Evolutionary conservation across 2,797 vertebrate genomes (phyloP).

Genomic region (Chelmon rostratus): DNA sequence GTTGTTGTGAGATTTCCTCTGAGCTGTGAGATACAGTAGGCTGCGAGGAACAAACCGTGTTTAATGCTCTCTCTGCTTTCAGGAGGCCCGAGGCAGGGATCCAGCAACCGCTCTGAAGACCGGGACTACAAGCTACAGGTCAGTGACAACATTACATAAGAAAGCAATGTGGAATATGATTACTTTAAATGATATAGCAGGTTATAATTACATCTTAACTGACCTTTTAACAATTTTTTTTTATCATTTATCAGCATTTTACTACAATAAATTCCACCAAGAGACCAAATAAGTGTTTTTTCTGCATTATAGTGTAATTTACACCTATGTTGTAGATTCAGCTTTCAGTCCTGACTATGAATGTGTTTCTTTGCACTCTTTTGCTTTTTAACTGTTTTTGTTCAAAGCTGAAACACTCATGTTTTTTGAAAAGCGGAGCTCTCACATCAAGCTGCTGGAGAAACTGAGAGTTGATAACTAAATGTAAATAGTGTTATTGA

Average conservation of each 20-base stretch:
- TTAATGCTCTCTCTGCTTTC: slow-evolving; percentile 78
- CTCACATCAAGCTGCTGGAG: not conserved
- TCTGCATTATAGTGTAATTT: not conserved
- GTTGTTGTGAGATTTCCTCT: slow-evolving; percentile 83
- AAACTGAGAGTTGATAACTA: not conserved
- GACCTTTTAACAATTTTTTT: not conserved
- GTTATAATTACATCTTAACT: slow-evolving; percentile 6
- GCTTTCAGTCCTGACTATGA: not conserved
- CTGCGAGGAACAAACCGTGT: slow-evolving; percentile 60
- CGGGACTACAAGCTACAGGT: slow-evolving; percentile 77
- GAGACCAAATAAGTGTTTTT: not conserved
- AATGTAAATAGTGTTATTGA: slow-evolving; percentile 18
- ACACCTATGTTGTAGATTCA: not conserved
- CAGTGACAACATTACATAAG: slow-evolving; percentile 48
- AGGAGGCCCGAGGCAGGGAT: slow-evolving; percentile 76
- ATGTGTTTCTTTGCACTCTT: slow-evolving; percentile 1
- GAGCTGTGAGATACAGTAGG: slow-evolving; percentile 67
- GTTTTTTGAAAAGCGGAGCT: slow-evolving; percentile 2
- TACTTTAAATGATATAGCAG: not conserved
- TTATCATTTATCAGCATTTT: not conserved
- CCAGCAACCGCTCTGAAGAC: slow-evolving; percentile 61
- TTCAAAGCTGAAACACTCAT: not conserved
- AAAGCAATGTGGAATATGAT: not conserved
- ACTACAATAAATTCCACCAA: not conserved
- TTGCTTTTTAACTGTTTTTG: not conserved